Evolutionary conservation across 2,113 vertebrate species (phyloP), one percentile per base, ranked within the genome.

Genomic region (Crotalus tigris): DNA sequence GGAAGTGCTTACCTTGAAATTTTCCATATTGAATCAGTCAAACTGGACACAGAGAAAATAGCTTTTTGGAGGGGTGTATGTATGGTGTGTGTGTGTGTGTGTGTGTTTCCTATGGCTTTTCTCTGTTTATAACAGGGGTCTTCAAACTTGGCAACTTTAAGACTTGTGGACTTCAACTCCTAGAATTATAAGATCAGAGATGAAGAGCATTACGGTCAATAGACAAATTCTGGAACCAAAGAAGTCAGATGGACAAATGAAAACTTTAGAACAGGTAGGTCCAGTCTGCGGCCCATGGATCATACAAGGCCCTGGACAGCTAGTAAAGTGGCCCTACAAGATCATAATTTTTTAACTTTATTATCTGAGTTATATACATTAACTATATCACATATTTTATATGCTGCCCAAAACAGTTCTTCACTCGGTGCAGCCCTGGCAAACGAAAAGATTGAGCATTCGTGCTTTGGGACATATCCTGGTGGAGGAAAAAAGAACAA

Each of bases 1-100:
- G 93, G 96, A 97, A 97, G 96, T 95, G 95, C 94, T 97, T 96
- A 95, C 95, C 95, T 96, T 96, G 95, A 97, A 95, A 93, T 90
- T 94, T 94, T 94, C 95, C 51, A 51, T 90, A 61, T 93, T 95
- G 93, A 96, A 88, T 95, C 96, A 95, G 96, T 93, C 93, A 96
- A 96, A 88, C 29, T 85, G 96, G 94, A 93, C 94, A 93, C 85
- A 92, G 86, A 59, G n/a, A 90, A 61, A 91, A 13, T 93, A 94
- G 91, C 87, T 96, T 85, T 93, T 93, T 51, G 0, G 2, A n/a
- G 75, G 1, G 12, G 29, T 39, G 39, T 39, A 39, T 2, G 64
- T 64, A 10, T 64, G 26, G 49, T 7, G 49, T 49, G 49, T 64
- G 61, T 29, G 9, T 10, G 59, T 5, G 29, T 5, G 12, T 13